Conservation (phyloP, 2,888 invertebrate species). For the Leptopilina drosophilae region DNA sequence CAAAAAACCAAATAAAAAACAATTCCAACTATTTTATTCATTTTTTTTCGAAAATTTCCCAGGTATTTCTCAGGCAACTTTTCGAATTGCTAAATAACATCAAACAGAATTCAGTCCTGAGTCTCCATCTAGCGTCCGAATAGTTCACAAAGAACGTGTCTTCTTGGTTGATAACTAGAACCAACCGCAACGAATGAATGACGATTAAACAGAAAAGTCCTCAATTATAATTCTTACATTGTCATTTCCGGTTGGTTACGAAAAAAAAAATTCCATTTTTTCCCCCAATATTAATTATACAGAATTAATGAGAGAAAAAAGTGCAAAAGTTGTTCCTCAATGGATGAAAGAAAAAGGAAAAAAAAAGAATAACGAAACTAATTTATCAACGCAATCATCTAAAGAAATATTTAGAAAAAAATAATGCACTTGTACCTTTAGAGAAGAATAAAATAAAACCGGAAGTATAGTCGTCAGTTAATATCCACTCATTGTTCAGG, state of each 20-base stretch:
- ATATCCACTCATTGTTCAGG: slow-evolving; percentile 58
- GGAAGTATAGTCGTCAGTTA: slow-evolving; percentile 69
- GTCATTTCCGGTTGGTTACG: not conserved
- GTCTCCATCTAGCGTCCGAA: slow-evolving; percentile 21
- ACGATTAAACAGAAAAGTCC: slow-evolving; percentile 1
- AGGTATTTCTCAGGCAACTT: not conserved
- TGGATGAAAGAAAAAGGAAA: no score
- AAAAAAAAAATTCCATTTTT: not conserved
- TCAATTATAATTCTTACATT: not conserved
- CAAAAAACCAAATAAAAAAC: not conserved
- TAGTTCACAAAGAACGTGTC: not conserved
- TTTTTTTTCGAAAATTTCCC: no score
- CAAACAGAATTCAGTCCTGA: not conserved
- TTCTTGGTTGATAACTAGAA: slow-evolving; percentile 2
- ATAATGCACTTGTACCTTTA: slow-evolving; percentile 35
- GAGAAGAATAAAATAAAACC: slow-evolving; percentile 66
- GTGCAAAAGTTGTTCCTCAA: not conserved
- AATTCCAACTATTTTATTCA: no score
- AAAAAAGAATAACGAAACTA: not conserved
- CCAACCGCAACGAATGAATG: not conserved
- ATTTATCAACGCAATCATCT: not conserved
- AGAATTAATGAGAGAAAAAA: not conserved
- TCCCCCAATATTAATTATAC: not conserved
- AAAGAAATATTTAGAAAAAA: not conserved
- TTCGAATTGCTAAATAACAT: not conserved